A percentile compares a stretch with the other conserved stretches of the same genome.
These are phyloP conservation scores for Apis mellifera DNA, from an alignment of 1,140 invertebrate species.

Conservation along the genomic window Amel_HAv3.1 CM009943.2:6065001-6065500, in stretches of 20 bases:
- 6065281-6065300: slow-evolving; percentile 65
- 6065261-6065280: slow-evolving; percentile 67
- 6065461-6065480: too few species aligned
- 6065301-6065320: slow-evolving; percentile 55
- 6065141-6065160: not conserved
- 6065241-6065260: slow-evolving; percentile 68
- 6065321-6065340: slow-evolving; percentile 57
- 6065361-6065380: not conserved
- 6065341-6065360: slow-evolving; percentile 14
- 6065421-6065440: too few species aligned
- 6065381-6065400: too few species aligned
- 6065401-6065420: too few species aligned
- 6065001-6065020: too few species aligned
- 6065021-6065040: too few species aligned
- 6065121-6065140: too few species aligned
- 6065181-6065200: slow-evolving; percentile 57
- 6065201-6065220: slow-evolving; percentile 9
- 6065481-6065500: not conserved
- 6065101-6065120: too few species aligned
- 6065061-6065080: too few species aligned
- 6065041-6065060: too few species aligned
- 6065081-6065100: too few species aligned
- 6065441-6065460: too few species aligned
- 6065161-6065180: slow-evolving; percentile 54
- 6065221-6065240: slow-evolving; percentile 31